Evolutionary conservation across 2,888 invertebrate genomes (phyloP), one percentile per base, ranked within the genome.

Genomic region (Apamea crenata): DNA sequence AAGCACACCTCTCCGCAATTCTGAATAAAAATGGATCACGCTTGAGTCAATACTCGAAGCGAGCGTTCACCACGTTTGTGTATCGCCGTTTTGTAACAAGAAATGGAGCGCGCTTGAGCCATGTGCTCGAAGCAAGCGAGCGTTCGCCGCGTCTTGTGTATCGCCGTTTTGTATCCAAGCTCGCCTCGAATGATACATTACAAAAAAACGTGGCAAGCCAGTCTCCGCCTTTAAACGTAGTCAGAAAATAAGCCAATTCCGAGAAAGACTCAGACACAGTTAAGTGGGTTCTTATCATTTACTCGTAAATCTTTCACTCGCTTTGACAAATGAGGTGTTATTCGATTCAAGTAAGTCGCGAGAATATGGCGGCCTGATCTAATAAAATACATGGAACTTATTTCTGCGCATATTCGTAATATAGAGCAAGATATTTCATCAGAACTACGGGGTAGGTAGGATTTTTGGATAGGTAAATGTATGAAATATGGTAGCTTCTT

Each of bases 261-360:
- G 16, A 70, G 36, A 70, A 59, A 82, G n/a, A 68, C 29, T 63
- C 50, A 53, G n/a, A 50, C 59, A 21, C 16, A 47, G 44, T 81
- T 81, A 83, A 83, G 77, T 85, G 44, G 59, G 77, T 82, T 76
- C 82, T 83, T 85, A 83, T 82, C 86, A 82, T 85, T 85, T 36
- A 77, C 82, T 85, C 82, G 68, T 83, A 85, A 83, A 85, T 85
- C 77, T 86, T 72, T 83, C 83, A 69, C n/a, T 73, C 18, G 59
- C 59, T 81, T 67, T 83, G 86, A 83, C 83, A 83, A 83, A 83
- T 86, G 77, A 83, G 83, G 82, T 85, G 83, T 83, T 85, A 85
- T 69, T 85, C 75, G 77, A 85, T 85, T 83, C 77, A 69, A 85
- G 68, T 81, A 72, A 83, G 68, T 77, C 72, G 68, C 32, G 65